phyloP scores from a whole-genome alignment of 2,888 invertebrate species.

The Eubasilissa splendida region DNA sequence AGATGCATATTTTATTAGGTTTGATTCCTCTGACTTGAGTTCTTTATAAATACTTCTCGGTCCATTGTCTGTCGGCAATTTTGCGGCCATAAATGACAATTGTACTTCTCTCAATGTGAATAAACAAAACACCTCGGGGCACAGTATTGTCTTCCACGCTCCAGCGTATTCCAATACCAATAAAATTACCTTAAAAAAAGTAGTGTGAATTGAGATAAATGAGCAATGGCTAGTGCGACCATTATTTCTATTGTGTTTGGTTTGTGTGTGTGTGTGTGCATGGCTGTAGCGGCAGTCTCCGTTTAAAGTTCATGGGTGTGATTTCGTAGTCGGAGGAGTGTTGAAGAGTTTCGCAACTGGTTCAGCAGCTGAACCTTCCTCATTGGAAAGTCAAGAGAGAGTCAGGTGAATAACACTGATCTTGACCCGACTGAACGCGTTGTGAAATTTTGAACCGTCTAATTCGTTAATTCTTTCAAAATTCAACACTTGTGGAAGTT shows the following conservation, averaged over 20 bases:
- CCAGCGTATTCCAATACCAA: not conserved
- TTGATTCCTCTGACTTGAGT: not conserved
- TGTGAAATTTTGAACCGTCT: conserved; percentile 2
- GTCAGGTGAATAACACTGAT: not conserved
- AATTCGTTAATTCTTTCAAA: not conserved
- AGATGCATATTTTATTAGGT: too few relatives aligned
- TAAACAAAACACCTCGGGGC: conserved; percentile 24
- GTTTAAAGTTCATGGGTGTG: too few relatives aligned
- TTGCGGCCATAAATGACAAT: conserved; percentile 19
- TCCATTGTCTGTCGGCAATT: conserved; percentile 12
- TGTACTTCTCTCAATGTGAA: conserved; percentile 1
- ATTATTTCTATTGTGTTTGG: too few relatives aligned
- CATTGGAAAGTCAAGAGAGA: conserved; percentile 13
- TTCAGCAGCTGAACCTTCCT: not conserved
- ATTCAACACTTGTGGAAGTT: too few relatives aligned
- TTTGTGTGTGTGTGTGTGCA: too few relatives aligned
- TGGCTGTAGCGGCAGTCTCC: too few relatives aligned
- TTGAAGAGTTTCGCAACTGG: not conserved
- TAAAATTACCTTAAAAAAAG: conserved; percentile 15
- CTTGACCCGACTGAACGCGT: not conserved
- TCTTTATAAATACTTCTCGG: conserved; percentile 7
- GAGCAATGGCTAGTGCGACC: too few relatives aligned
- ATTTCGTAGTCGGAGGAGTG: too few relatives aligned
- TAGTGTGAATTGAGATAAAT: too few relatives aligned
- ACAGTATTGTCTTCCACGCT: conserved; percentile 28